Conservation (phyloP, 2,113 vertebrate genomes). For the Fukomys damarensis region DNA sequence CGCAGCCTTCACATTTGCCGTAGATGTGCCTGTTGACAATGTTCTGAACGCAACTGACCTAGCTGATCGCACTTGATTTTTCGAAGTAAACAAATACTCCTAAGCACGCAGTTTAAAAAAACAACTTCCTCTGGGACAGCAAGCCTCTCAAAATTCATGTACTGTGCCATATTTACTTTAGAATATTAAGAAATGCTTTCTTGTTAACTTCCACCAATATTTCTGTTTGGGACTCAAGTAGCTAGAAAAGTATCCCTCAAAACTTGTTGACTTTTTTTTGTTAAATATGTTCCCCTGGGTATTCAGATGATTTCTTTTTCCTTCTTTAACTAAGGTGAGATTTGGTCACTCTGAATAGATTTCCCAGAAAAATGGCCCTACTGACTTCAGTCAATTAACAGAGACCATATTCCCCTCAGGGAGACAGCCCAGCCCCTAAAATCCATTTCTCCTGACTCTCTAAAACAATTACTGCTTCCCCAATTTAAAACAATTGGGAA, state of each 20-base stretch:
- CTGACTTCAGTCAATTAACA: slow-evolving; percentile 61
- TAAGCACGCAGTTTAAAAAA: slow-evolving; percentile 45
- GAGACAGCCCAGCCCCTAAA: slow-evolving; percentile 33
- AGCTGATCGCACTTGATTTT: slow-evolving; percentile 68
- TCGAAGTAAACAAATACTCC: slow-evolving; percentile 61
- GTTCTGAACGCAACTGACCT: slow-evolving; percentile 42
- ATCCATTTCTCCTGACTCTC: slow-evolving; percentile 56
- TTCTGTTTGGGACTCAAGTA: background rate
- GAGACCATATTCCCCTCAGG: slow-evolving; percentile 12
- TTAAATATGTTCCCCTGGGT: background rate
- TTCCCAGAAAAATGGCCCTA: background rate
- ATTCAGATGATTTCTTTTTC: background rate
- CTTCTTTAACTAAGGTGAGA: slow-evolving; percentile 23
- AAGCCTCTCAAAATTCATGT: slow-evolving; percentile 7
- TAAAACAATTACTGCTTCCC: slow-evolving; percentile 65
- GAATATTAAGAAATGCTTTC: slow-evolving; percentile 3
- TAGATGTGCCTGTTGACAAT: slow-evolving; percentile 17
- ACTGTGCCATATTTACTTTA: slow-evolving; percentile 38
- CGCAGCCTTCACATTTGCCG: slow-evolving; percentile 1
- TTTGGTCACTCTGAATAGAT: slow-evolving; percentile 32
- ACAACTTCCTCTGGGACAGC: slow-evolving; percentile 22
- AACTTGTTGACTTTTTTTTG: background rate
- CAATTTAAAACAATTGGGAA: slow-evolving; percentile 78
- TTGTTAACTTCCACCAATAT: slow-evolving; percentile 30
- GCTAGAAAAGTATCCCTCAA: background rate